Evolutionary conservation across 2,797 vertebrate genomes (phyloP).

Genomic region (Thamnophis elegans): DNA sequence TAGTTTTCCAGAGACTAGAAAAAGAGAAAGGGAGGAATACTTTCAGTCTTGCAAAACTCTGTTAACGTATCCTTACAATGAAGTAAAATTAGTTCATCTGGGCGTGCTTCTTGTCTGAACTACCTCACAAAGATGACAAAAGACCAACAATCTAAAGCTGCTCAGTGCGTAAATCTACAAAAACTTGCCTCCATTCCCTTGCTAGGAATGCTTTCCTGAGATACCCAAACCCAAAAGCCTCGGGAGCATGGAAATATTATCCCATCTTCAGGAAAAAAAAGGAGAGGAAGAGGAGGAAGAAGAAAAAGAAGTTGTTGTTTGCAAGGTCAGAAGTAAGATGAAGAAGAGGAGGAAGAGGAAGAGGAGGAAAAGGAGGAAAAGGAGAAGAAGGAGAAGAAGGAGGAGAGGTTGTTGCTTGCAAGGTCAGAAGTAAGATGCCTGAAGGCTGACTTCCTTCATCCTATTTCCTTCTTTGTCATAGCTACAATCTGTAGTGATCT

Average conservation of each 20-base stretch:
- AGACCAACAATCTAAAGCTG: neutral
- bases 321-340: no score
- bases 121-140: neutral
- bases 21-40: neutral
- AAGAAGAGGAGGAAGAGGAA: rapidly evolving
- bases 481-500: no score
- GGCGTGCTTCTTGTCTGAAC: neutral
- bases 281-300: no score
- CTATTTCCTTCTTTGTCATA: neutral
- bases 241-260: no score
- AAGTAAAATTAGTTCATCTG: neutral
- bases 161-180: no score
- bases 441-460: neutral
- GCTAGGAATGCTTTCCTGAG: no score
- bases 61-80: neutral
- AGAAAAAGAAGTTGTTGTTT: no score
- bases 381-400: no score
- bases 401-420: neutral
- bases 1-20: neutral
- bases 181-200: neutral
- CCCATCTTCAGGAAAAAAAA: no score
- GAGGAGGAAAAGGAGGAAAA: no score
- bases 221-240: neutral
- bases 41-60: neutral
- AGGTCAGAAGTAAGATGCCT: neutral